Conservation (phyloP, 2,797 vertebrate genomes). For the Alectoris magna region DNA sequence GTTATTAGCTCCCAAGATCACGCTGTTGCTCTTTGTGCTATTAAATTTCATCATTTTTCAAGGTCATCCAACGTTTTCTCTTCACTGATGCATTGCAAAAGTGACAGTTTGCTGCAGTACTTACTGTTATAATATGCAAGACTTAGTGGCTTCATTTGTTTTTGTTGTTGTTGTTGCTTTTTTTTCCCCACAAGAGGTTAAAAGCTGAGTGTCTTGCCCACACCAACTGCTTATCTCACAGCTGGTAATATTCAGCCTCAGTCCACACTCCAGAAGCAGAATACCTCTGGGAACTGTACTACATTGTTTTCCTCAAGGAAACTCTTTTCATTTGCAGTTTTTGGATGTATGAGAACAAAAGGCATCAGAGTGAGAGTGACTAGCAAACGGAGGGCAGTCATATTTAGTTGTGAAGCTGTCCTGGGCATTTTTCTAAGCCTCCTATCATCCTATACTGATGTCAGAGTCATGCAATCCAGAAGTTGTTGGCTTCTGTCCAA, state of each 20-base stretch:
- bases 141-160: background rate
- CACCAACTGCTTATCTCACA: background rate
- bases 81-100: background rate
- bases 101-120: background rate
- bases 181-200: background rate
- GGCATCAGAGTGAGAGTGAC: background rate
- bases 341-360: conserved; percentile 26
- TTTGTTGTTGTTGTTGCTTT: background rate
- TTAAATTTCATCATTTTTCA: background rate
- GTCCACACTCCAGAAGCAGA: background rate
- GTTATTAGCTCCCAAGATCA: background rate
- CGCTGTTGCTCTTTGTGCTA: background rate
- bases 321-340: conserved; percentile 16
- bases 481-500: conserved; percentile 42
- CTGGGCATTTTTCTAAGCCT: background rate
- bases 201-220: background rate
- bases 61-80: background rate
- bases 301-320: background rate
- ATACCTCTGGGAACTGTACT: conserved; percentile 21
- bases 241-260: background rate
- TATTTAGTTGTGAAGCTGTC: conserved; percentile 31
- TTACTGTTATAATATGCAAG: background rate
- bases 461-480: conserved; percentile 26
- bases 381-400: background rate
- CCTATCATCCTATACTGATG: background rate